Base-by-base conservation (phyloP, 2,888 invertebrate genomes). In the Himalopsyche kuldschensis region DNA sequence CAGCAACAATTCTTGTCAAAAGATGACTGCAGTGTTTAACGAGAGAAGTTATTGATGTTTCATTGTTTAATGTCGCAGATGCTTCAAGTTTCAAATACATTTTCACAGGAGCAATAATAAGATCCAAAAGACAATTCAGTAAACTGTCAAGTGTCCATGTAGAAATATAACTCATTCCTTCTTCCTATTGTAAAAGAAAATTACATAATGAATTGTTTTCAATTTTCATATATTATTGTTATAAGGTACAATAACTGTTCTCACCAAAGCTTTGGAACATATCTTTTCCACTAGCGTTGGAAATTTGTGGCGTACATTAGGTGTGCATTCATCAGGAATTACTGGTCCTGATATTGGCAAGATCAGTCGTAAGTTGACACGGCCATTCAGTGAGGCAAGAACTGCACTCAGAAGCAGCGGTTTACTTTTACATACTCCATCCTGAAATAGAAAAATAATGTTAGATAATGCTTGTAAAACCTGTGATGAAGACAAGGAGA, bases 1-100 rank as follows among this genome's bases (percentile, higher is more conserved):
- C 98, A 1, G 97, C 97, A 69, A 98, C 93, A 0, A 98, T 95
- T 81, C 97, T 93, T 0, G 96, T 96, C 84, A 96, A 89, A 27
- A 97, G 90, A 89, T 96, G 95, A 88, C 96, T 96, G 87, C 96
- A 96, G 89, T 93, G 93, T 84, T 94, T 93, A 0, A 94, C 91
- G 3, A 95, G 91, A 20, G 46, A 88, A 88, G 1, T 87, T 82
- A 77, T 89, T 89, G 2, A 84, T 85, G 15, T 89, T 88, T 2
- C 84, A 86, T 31, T 48, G 32, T 20, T 31, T 4, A 79, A 79
- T 17, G 46, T 17, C 24, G 41, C 79, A 80, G 41, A 79, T 27
- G 69, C 47, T 82, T 27, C 69, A 27, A 77, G 24, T 17, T 77
- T 77, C 32, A 85, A 20, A 17, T 41, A 27, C 46, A 87, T 91